Evolutionary conservation across 2,113 vertebrate genomes (phyloP), one percentile per base, ranked within the genome.

Genomic region (Morphnarchus princeps): DNA sequence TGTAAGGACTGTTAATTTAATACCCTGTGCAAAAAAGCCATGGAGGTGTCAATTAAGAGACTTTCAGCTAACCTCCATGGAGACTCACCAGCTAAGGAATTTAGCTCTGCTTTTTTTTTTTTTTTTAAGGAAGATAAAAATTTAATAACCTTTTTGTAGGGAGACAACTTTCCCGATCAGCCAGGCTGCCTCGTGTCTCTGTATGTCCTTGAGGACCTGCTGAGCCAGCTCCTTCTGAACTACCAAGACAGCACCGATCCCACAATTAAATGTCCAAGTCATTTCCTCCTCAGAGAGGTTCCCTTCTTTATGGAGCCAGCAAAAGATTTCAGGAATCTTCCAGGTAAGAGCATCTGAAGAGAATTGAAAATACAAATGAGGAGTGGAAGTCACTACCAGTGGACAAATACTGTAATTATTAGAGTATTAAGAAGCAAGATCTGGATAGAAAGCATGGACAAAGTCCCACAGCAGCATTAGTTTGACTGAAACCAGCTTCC

Each of bases 191-290:
- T 99, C 98, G 0, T 96, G 98, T 29, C 79, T 98, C 73, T 98
- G 98, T 32, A 99, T 47, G 47, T 99, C 98, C 21, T 73, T 92
- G 38, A 99, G 98, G 19, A 99, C 97, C 82, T 98, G 97, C 97
- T 98, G 98, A 71, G 98, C 98, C 10, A 98, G 93, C 19, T 96
- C 91, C 18, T 98, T 97, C 38, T 98, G 93, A 0, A 99, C 99
- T 77, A 99, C 98, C 36, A 99, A 96, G 94, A 98, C 98, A 0
- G 98, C 99, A 6, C 99, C 99, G 4, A 99, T 59, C 21, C 99
- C 99, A 40, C 99, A 99, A 97, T 99, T 99, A 95, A 99, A 99
- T 3, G 99, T 99, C n/a, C 98, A 98, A 79, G 98, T 96, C 99
- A 99, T 99, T 97, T 99, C 99, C 76, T 99, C 98, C 93, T 99